Conservation (phyloP, 2,888 invertebrate genomes). For the Melipona bicolor region DNA sequence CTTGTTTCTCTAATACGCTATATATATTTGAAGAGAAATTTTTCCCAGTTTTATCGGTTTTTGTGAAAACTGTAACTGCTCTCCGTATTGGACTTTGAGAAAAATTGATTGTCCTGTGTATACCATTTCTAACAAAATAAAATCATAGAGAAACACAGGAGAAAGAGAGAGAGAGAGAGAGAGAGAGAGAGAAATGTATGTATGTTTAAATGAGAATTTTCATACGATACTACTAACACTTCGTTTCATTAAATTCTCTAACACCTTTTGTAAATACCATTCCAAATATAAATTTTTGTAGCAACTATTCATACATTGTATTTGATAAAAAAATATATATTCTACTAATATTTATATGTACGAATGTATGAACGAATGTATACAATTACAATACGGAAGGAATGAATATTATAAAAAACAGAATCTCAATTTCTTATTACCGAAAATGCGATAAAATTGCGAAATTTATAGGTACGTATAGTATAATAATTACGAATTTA, state of each 20-base stretch:
- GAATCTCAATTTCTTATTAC: not conserved
- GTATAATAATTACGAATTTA: not conserved
- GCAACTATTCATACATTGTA: not conserved
- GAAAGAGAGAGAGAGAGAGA: not conserved
- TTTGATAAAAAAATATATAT: not conserved
- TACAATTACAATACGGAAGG: not conserved
- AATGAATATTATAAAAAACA: not conserved
- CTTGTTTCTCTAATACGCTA: not conserved
- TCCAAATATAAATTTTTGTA: not conserved
- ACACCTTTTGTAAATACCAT: constrained; percentile 44
- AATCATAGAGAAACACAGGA: not conserved
- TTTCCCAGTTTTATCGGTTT: constrained; percentile 2
- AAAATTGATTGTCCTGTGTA: not conserved
- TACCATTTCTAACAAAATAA: not conserved
- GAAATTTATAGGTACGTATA: constrained; percentile 17
- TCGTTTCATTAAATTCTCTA: constrained; percentile 1
- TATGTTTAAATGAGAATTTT: constrained; percentile 14
- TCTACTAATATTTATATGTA: not conserved
- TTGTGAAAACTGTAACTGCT: not conserved
- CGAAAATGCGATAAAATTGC: not conserved
- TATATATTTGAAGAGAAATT: not conserved
- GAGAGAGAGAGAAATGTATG: not conserved
- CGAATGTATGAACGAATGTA: not conserved
- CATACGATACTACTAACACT: not conserved
- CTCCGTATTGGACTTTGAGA: not conserved